phyloP scores from a whole-genome alignment of 2,888 invertebrate genomes.

The Endomychus coccineus region DNA sequence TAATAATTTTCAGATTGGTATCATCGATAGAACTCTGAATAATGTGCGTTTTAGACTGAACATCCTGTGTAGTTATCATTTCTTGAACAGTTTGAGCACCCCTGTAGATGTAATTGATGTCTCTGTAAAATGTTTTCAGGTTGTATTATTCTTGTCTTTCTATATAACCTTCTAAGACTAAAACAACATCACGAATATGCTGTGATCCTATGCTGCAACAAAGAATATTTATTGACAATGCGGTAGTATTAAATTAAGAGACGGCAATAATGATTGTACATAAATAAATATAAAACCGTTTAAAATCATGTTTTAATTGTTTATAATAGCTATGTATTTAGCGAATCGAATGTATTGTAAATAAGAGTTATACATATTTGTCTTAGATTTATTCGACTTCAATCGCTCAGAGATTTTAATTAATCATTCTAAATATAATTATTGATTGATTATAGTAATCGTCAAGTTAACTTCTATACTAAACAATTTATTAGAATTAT shows the following conservation, averaged over 20 bases:
- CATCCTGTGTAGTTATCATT: too few species aligned
- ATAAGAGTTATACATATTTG: slow-evolving; percentile 34
- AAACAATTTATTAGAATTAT: too few species aligned
- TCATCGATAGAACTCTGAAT: too few species aligned
- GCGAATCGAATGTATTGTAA: slow-evolving; percentile 29
- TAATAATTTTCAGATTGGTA: too few species aligned
- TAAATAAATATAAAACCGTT: slow-evolving; percentile 29
- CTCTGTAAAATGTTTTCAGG: too few species aligned
- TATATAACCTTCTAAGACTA: too few species aligned
- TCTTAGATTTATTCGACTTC: slow-evolving; percentile 30
- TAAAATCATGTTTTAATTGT: slow-evolving; percentile 34
- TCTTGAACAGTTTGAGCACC: neutral
- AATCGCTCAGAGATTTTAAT: slow-evolving; percentile 34
- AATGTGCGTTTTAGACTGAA: too few species aligned
- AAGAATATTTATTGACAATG: slow-evolving; percentile 3
- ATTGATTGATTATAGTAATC: too few species aligned
- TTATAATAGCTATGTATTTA: slow-evolving; percentile 31
- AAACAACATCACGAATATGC: slow-evolving; percentile 23
- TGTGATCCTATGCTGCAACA: slow-evolving; percentile 21
- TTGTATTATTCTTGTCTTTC: too few species aligned
- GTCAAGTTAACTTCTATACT: too few species aligned
- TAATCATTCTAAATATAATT: too few species aligned
- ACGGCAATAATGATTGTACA: slow-evolving; percentile 40
- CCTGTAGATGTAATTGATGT: too few species aligned
- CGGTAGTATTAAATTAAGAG: slow-evolving; percentile 23